A percentile compares a stretch with the other conserved stretches of the same genome.
phyloP scores from a whole-genome alignment of 2,797 vertebrate genomes.

The Dromococcyx pavoninus region DNA sequence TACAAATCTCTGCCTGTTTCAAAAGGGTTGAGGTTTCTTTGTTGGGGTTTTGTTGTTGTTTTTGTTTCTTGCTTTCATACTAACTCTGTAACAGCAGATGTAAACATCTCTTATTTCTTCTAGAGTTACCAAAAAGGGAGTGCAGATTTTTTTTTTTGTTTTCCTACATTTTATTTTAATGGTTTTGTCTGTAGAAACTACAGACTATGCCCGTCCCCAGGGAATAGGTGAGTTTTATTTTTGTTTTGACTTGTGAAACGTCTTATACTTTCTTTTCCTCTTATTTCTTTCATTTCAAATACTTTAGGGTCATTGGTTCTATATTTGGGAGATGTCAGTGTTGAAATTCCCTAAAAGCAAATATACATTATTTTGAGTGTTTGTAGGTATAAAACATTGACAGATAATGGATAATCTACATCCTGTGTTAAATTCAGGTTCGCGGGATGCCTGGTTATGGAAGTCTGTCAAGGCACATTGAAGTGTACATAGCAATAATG shows the following conservation, averaged over 20 bases:
- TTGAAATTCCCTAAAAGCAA: not conserved
- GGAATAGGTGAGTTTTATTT: not conserved
- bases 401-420: not conserved
- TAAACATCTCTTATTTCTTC: not conserved
- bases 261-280: not conserved
- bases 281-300: not conserved
- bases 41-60: accelerated
- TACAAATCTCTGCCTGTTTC: not conserved
- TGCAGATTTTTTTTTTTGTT: too few species aligned
- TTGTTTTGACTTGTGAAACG: not conserved
- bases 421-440: not conserved
- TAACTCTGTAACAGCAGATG: not conserved
- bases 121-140: not conserved
- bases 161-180: not conserved
- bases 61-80: not conserved
- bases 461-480: not conserved
- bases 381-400: not conserved
- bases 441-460: not conserved
- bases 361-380: not conserved
- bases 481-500: not conserved
- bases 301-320: not conserved
- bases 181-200: not conserved
- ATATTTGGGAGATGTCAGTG: not conserved
- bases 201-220: not conserved
- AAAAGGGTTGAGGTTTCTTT: not conserved